Evolutionary conservation across 2,113 vertebrate species (phyloP), one percentile per base, ranked within the genome.

Genomic region (Tretioscincus oriximinensis): DNA sequence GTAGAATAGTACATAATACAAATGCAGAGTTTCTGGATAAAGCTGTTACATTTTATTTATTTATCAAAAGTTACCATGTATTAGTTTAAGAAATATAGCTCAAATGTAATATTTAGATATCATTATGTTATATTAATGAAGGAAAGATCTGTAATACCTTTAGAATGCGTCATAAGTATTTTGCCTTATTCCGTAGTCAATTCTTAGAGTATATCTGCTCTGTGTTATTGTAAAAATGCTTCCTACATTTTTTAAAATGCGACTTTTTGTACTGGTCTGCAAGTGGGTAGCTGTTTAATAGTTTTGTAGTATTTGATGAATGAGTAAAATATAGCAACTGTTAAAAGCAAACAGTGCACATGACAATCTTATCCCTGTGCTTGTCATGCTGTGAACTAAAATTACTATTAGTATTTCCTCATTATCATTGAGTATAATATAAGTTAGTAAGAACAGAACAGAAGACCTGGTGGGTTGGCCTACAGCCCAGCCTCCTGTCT

Each of bases 251-350:
- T 28, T 76, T 63, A 7, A 70, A 65, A 70, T 11, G 69, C 78
- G 51, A 21, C 85, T 84, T 82, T 58, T 86, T 24, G 31, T 71
- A 87, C 71, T 58, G 41, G 6, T 0, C 47, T 85, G 77, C 28
- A 64, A 35, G 69, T 85, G 22, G 58, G 22, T 73, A 67, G 65
- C 84, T 68, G 82, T 76, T 35, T 80, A 79, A 85, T 69, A 73
- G 14, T 73, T 81, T 28, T 84, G 64, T 28, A 69, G 58, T 70
- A 58, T 83, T 61, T 41, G 63, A 31, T 81, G 78, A 84, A 87
- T 79, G 78, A 77, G 63, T 12, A 64, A 41, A 85, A 63, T 2
- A 86, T 78, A 11, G 28, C 66, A 58, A 31, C 81, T 64, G 83
- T 86, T 89, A 49, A 83, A 67, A 75, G 1, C 68, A 77, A 71